A percentile compares a stretch with the other conserved stretches of the same genome.
Conservation (phyloP, 2,113 vertebrate genomes). For the Sander vitreus region DNA sequence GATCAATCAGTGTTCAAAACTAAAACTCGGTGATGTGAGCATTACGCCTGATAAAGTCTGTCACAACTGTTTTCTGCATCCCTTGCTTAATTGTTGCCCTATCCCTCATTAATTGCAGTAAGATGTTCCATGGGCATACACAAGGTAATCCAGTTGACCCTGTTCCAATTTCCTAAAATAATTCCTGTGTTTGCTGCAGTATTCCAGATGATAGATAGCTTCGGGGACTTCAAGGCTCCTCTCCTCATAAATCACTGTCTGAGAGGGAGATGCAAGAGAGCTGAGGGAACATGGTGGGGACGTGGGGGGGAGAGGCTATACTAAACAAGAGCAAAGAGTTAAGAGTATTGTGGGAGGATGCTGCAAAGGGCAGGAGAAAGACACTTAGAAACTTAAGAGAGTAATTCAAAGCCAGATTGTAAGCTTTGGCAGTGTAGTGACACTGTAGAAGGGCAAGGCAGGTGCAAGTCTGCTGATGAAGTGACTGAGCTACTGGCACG, state of each 20-base stretch:
- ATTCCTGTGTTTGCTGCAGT: constrained; percentile 86
- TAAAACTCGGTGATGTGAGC: constrained; percentile 47
- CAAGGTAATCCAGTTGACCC: constrained; percentile 82
- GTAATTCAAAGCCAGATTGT: constrained; percentile 53
- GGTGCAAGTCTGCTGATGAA: constrained; percentile 50
- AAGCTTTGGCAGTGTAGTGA: constrained; percentile 36
- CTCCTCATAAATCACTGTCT: constrained; percentile 87
- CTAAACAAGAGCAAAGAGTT: constrained; percentile 51
- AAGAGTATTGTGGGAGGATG: constrained; percentile 56
- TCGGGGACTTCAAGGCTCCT: constrained; percentile 82
- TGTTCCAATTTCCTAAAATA: constrained; percentile 88
- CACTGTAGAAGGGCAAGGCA: constrained; percentile 39
- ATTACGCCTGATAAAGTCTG: constrained; percentile 43
- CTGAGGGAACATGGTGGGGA: constrained; percentile 74
- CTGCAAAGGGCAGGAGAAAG: constrained; percentile 65
- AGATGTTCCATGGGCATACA: constrained; percentile 75
- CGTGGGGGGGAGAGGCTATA: constrained; percentile 51
- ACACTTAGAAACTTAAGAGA: constrained; percentile 59
- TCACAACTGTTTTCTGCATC: constrained; percentile 67
- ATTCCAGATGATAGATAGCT: constrained; percentile 86
- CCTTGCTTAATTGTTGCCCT: constrained; percentile 76
- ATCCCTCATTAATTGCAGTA: constrained; percentile 74
- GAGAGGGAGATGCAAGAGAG: constrained; percentile 69
- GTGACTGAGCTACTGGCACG: constrained; percentile 70
- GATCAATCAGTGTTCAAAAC: constrained; percentile 72